Base-by-base conservation (phyloP, 1,140 invertebrate species). In the Bombus polaris region DNA sequence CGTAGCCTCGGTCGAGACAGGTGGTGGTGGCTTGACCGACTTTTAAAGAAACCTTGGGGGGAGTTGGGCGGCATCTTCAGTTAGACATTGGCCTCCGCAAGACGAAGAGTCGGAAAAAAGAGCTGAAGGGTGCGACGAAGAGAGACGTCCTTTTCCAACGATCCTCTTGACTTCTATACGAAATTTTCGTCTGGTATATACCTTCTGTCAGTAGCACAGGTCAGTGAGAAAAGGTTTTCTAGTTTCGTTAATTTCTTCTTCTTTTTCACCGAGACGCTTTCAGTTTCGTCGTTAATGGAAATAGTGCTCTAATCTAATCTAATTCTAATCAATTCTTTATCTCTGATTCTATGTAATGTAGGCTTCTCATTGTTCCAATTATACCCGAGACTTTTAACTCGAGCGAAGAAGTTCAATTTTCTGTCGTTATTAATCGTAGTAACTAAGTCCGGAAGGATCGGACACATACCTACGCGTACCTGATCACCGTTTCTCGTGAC, bases 41-140 rank as follows among this genome's bases (percentile, higher is more conserved):
- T 94, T 95, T 93, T 92, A 87, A 92, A 93, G 93, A 91, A 92
- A 92, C 91, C 90, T 93, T 92, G 93, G 93, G 94, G 93, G 94
- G 93, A 94, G 92, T 93, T 92, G 91, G 92, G 93, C 90, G 93
- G 93, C 92, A 95, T 94, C 94, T 94, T 94, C 94, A 95, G 94
- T 95, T 94, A 93, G 92, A 94, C 94, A 95, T 94, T 94, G 93
- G 94, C 93, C 94, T 94, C 91, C 93, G 94, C 92, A 94, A 95
- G 94, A 94, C 93, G 93, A 93, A 95, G 93, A 94, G 93, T 93
- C 93, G 78, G 84, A 86, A 94, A 94, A 94, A 94, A 93, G 91
- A 93, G 93, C 91, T 89, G 90, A 91, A 93, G 91, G 91, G 93
- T 93, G 91, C 92, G 87, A 91, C 87, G 83, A 91, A 79, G 89